Evolutionary conservation across 2,113 vertebrate species (phyloP).

Genomic region (Tor tambroides): DNA sequence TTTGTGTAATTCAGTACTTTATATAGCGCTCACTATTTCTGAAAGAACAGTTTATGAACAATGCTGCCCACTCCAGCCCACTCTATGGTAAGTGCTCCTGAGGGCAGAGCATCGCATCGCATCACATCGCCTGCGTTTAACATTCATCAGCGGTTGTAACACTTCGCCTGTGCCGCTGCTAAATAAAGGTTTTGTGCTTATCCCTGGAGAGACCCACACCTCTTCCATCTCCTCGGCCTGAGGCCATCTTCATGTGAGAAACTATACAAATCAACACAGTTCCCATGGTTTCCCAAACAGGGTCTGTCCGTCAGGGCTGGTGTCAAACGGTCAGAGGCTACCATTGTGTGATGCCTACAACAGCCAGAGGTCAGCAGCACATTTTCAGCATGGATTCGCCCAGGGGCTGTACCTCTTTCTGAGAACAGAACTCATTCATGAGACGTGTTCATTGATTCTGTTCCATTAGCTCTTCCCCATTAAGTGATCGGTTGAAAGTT

Average conservation of each 20-base stretch:
- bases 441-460: conserved; percentile 19
- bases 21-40: conserved; percentile 67
- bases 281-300: conserved; percentile 67
- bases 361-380: conserved; percentile 16
- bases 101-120: conserved; percentile 2
- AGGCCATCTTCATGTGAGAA: not conserved
- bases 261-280: conserved; percentile 68
- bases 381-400: conserved; percentile 19
- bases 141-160: conserved; percentile 17
- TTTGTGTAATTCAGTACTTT: conserved; percentile 55
- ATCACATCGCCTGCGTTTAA: conserved; percentile 28
- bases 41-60: conserved; percentile 64
- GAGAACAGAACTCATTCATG: conserved; percentile 31
- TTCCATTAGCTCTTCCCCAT: not conserved
- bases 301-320: not conserved
- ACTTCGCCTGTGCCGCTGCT: conserved; percentile 39
- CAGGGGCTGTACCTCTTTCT: conserved; percentile 23
- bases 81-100: conserved; percentile 46
- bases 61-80: conserved; percentile 51
- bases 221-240: conserved; percentile 54
- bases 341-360: conserved; percentile 61
- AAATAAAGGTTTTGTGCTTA: conserved; percentile 57
- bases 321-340: conserved; percentile 58
- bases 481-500: not conserved
- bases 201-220: conserved; percentile 55